These are phyloP conservation scores for Diacarnus erythraeanus DNA, from an alignment of 37 sponge, comb jelly and placozoan genomes.

Conservation along the genomic window DNA sequence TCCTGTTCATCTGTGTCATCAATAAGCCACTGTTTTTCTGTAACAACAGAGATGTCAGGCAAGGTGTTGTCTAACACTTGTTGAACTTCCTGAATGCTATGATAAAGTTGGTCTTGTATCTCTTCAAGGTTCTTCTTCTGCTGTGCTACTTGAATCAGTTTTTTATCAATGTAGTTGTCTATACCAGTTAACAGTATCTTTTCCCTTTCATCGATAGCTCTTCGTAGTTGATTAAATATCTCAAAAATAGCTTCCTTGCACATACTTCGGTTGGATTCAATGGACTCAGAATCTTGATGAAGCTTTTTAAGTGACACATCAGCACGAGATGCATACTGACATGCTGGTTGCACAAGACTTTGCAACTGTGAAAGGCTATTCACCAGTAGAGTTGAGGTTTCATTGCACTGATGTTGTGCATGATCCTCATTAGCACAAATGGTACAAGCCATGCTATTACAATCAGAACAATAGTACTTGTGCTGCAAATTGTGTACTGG, in stretches of 20 bases:
- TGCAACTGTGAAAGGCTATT: background rate
- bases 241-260: background rate
- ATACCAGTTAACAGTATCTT: background rate
- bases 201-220: conserved; percentile 11
- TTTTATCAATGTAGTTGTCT: background rate
- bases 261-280: background rate
- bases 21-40: background rate
- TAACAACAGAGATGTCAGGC: background rate
- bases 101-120: background rate
- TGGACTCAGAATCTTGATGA: conserved; percentile 2
- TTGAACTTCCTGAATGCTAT: background rate
- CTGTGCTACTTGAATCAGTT: background rate
- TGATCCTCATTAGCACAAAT: conserved; percentile 8
- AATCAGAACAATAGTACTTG: conserved; percentile 29
- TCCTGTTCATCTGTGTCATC: conserved; percentile 8
- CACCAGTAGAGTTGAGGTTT: background rate
- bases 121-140: background rate
- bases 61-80: background rate
- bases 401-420: background rate
- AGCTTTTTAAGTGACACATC: background rate
- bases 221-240: conserved; percentile 15
- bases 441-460: background rate
- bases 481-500: conserved; percentile 4
- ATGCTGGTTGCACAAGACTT: conserved; percentile 18
- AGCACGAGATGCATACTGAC: background rate